Evolutionary conservation across 2,797 vertebrate genomes (phyloP), one percentile per base, ranked within the genome.

Genomic region (Decapterus maruadsi): DNA sequence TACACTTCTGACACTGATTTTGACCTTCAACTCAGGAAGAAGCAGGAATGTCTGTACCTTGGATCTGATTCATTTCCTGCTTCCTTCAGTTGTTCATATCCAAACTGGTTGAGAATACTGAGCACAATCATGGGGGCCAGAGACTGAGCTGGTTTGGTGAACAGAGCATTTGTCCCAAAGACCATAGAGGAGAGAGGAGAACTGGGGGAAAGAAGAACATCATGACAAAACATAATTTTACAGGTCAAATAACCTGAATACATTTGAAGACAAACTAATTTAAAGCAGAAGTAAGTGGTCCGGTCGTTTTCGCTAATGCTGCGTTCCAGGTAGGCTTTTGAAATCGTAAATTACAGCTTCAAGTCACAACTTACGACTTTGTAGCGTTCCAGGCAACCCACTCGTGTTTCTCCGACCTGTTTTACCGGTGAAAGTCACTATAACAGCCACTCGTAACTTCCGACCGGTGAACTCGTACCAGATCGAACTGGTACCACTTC

Each of bases 111-210:
- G 48, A 98, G 92, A 75, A 95, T 86, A 36, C 64, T 90, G 56
- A 99, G 93, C 22, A 97, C 95, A 57, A 96, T 74, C 95, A 98
- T 96, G 2, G 97, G 97, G 9, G 96, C 97, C 87, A 98, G 91
- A 76, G 96, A 97, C 80, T 97, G 97, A 31, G 95, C 97, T 17
- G 97, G 96, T 84, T 97, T 98, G 17, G 97, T 98, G 93, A 98
- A 97, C 77, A 98, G 92, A 46, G 97, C 96, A 70, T 96, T 97
- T 13, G 97, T 97, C 68, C 96, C 97, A 94, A 98, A 98, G 86
- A 98, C 95, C 96, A 98, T 96, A 3, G 97, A 98, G 2, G 96
- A 98, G 50, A 98, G 90, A 0, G 97, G 96, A 29, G 96, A 95
- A 69, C 97, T 98, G 1, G 29, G 0, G 19, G 20, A n/a, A 6